Base-by-base conservation (phyloP, 2,797 vertebrate species). In the Danio tinwini region DNA sequence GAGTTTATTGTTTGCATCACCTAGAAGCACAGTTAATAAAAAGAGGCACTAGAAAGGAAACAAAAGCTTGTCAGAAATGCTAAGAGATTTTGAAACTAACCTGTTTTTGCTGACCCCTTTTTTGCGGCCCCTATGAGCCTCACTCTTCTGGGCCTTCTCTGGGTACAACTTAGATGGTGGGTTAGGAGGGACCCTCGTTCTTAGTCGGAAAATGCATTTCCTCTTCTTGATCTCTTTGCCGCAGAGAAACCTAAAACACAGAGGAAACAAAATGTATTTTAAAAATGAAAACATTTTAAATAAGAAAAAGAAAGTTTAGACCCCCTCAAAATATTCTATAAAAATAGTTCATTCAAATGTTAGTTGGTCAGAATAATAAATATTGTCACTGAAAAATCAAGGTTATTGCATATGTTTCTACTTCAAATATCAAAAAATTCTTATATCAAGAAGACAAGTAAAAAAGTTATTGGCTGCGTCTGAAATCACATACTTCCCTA, bases 171-270 rank as follows among this genome's bases (percentile, higher is more conserved):
- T 97, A 75, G 93, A 94, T 0, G 97, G 96, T 0, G 97, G 97
- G 85, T 94, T 95, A 0, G 97, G 97, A 0, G 97, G 97, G 5
- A 98, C 97, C 0, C 97, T 92, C n/a, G 96, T 95, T 45, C 97
- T 92, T 85, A 99, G 90, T n/a, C 97, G 94, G 67, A 98, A 99
- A 86, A 99, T 98, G 87, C 96, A 98, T 84, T 98, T 98, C 90
- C 97, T 97, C 90, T 98, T 98, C 76, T 99, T 99, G 2, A 99
- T 97, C 88, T 98, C 97, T 80, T 98, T 98, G 70, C 97, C 97
- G 0, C 97, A 98, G 49, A 98, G 93, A 84, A 99, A 99, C 92
- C 97, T 99, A 82, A 49, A 81, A 29, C 81, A 16, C 61, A 21
- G 3, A 29, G 29, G 29, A 29, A 29, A 29, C 29, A 29, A 29